These are phyloP conservation scores for Sinelater perroti DNA, from an alignment of 2,888 invertebrate species.

Conservation along the genomic window DNA sequence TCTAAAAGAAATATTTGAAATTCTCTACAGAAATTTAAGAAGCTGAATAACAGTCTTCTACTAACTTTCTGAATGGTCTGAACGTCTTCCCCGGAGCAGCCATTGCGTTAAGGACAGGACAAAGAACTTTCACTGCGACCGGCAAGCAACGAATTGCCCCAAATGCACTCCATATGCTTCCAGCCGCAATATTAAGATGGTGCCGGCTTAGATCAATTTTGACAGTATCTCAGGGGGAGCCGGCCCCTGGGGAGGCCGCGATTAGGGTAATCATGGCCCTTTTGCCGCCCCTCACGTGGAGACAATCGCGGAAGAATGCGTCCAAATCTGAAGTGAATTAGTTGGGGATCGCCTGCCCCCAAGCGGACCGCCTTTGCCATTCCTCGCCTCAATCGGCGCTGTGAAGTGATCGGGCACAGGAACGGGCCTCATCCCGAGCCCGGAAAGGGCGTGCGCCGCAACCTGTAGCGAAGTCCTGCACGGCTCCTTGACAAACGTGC, in stretches of 20 bases:
- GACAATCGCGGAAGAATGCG: conserved; percentile 14
- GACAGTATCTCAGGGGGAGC: conserved; percentile 42
- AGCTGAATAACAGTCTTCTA: too few species aligned
- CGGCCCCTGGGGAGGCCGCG: conserved; percentile 37
- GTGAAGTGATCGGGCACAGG: too few species aligned
- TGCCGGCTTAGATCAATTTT: conserved; percentile 44
- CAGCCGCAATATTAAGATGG: conserved; percentile 13
- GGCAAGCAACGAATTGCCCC: too few species aligned
- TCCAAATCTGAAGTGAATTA: conserved; percentile 11
- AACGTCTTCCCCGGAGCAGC: too few species aligned
- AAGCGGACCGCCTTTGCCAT: too few species aligned
- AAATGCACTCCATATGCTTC: conserved; percentile 27
- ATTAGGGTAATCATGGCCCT: conserved; percentile 40
- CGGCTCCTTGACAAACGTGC: conserved; percentile 20
- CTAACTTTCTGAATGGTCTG: too few species aligned
- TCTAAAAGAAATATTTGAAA: too few species aligned
- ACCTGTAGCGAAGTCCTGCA: conserved; percentile 17
- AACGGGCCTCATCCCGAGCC: too few species aligned
- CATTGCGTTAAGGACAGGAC: conserved; percentile 1
- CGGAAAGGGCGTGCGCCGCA: too few species aligned
- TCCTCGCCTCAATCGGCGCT: too few species aligned
- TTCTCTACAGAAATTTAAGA: too few species aligned
- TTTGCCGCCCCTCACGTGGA: conserved; percentile 28
- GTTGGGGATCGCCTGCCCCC: too few species aligned
- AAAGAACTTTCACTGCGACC: background rate